phyloP scores from a whole-genome alignment of 2,113 vertebrate genomes.

The Petrocephalus microphthalmus region DNA sequence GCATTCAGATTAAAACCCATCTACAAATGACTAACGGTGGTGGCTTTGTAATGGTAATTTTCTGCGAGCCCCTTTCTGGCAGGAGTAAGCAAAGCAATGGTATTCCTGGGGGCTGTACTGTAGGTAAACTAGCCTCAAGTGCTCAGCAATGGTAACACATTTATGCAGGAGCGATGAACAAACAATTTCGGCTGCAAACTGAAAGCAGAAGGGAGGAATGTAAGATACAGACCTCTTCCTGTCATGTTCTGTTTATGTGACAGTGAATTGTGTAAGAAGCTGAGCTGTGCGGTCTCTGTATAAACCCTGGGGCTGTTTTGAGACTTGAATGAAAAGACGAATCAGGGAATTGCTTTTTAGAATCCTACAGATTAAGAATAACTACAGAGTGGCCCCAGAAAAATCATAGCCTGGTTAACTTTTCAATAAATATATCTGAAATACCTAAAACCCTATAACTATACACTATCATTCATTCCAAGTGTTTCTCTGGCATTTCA shows the following conservation, averaged over 20 bases:
- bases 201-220: background rate
- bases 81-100: background rate
- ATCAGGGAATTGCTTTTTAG: background rate
- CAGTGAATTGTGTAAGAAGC: background rate
- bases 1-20: background rate
- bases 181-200: background rate
- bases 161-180: background rate
- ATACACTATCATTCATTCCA: background rate
- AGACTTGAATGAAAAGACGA: background rate
- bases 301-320: constrained; percentile 5
- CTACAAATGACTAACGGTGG: background rate
- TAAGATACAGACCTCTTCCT: background rate
- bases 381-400: background rate
- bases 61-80: background rate
- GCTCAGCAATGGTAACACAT: background rate
- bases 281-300: background rate
- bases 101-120: background rate
- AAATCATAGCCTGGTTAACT: background rate
- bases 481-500: background rate
- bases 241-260: background rate
- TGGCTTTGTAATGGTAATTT: background rate
- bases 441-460: background rate
- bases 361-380: background rate
- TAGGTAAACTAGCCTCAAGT: background rate
- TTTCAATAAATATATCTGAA: background rate